These are phyloP conservation scores for Phrynocephalus vlangalii DNA, from an alignment of 2,797 vertebrate genomes.

Conservation along the genomic window DNA sequence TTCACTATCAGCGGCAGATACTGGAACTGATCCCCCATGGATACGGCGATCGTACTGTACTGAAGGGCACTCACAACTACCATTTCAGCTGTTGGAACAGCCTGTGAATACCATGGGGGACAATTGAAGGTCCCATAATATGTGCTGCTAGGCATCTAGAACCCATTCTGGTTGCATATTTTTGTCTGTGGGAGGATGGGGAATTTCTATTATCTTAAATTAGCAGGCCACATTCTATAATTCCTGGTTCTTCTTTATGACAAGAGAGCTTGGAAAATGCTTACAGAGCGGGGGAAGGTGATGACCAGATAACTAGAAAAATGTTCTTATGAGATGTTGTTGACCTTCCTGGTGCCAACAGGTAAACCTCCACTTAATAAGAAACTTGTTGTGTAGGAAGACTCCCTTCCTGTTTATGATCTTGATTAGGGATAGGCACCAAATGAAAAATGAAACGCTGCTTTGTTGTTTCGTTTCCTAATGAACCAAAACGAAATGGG, in stretches of 20 bases:
- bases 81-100: neutral
- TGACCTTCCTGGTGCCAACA: slow-evolving; percentile 1
- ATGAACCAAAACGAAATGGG: no score
- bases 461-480: no score
- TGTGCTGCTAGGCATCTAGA: neutral
- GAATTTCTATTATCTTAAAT: neutral
- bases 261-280: no score
- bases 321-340: neutral
- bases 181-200: neutral
- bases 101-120: neutral
- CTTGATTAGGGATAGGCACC: neutral
- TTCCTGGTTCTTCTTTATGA: neutral
- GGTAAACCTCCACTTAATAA: neutral
- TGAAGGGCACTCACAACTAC: neutral
- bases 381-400: neutral
- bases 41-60: no score
- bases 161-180: neutral
- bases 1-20: no score
- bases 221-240: neutral
- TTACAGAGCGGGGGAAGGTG: no score
- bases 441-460: no score
- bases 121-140: neutral
- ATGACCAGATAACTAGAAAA: neutral
- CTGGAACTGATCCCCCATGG: no score
- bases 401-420: slow-evolving; percentile 39